Base-by-base conservation (phyloP, 2,888 invertebrate genomes). In the Tipula unca region DNA sequence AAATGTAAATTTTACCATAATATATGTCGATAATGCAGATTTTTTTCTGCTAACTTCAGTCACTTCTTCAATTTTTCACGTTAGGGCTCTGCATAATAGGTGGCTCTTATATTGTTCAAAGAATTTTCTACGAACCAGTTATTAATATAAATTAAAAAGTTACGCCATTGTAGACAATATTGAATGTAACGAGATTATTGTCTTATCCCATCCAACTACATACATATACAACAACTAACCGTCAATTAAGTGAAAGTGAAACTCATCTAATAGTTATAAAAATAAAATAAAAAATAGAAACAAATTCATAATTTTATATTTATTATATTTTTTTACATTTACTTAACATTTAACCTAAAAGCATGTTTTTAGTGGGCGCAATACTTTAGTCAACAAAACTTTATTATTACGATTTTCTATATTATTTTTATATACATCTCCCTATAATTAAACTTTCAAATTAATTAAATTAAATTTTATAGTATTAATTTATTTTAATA, bases 341-440 rank as follows among this genome's bases (percentile, higher is more conserved):
- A 69, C 69, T 69, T 69, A 69, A 69, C 69, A 69, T 69, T 69
- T 69, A 69, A 69, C 69, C 69, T 69, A 69, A 69, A 69, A 69
- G 10, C 69, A 69, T 69, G 69, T 69, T 25, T 36, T 69, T 69
- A 69, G 69, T 69, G 69, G 69, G 69, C 69, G 69, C 69, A 69
- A 69, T 69, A 69, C 25, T 69, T 69, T 10, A 69, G 69, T 69
- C 69, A 25, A 69, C 3, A 20, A 17, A 69, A 17, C 35, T 42
- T 42, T 42, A 14, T 42, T 42, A 8, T 48, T 25, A 69, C 10
- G 3, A 17, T 25, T 69, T 69, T 69, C 3, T 69, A 10, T 69
- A 3, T 25, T 10, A n/a, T n/a, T 3, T 48, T 17, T n/a, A 69
- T 25, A 69, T 10, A 69, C 69, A 25, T 69, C 25, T 69, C 69